These are phyloP conservation scores for Podarcis raffonei DNA, from an alignment of 2,113 vertebrate genomes.

Conservation along the genomic window DNA sequence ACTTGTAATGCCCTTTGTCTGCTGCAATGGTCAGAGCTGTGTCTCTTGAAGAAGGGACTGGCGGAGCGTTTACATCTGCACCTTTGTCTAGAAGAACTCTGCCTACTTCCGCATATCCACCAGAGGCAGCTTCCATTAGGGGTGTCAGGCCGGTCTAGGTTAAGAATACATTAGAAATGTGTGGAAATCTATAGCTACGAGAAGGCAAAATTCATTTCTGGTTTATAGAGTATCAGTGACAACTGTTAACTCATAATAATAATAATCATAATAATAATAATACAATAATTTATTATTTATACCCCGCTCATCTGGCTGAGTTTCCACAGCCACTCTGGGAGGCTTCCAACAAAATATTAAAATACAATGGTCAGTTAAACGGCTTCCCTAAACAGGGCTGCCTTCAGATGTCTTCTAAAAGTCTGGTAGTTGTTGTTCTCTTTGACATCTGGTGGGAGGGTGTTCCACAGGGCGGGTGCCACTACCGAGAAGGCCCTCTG, in stretches of 20 bases:
- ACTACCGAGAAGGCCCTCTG: too few relatives aligned
- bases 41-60: slow-evolving; percentile 96
- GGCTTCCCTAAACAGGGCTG: too few relatives aligned
- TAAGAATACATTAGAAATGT: background rate
- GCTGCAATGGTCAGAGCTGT: slow-evolving; percentile 98
- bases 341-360: too few relatives aligned
- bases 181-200: background rate
- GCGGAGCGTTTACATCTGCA: slow-evolving; percentile 96
- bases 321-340: too few relatives aligned
- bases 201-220: background rate
- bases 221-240: background rate
- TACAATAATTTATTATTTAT: too few relatives aligned
- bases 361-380: too few relatives aligned
- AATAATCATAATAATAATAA: too few relatives aligned
- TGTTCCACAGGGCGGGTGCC: too few relatives aligned
- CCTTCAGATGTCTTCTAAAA: too few relatives aligned
- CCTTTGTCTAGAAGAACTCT: slow-evolving; percentile 97
- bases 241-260: background rate
- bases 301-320: too few relatives aligned
- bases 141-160: slow-evolving; percentile 94
- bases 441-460: too few relatives aligned
- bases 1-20: slow-evolving; percentile 99
- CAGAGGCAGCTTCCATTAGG: slow-evolving; percentile 98
- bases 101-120: slow-evolving; percentile 97
- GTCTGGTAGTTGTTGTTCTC: too few relatives aligned